A percentile compares a stretch with the other conserved stretches of the same genome.
Evolutionary conservation across 1,140 invertebrate genomes (phyloP).

Genomic region (Adelges cooleyi): DNA sequence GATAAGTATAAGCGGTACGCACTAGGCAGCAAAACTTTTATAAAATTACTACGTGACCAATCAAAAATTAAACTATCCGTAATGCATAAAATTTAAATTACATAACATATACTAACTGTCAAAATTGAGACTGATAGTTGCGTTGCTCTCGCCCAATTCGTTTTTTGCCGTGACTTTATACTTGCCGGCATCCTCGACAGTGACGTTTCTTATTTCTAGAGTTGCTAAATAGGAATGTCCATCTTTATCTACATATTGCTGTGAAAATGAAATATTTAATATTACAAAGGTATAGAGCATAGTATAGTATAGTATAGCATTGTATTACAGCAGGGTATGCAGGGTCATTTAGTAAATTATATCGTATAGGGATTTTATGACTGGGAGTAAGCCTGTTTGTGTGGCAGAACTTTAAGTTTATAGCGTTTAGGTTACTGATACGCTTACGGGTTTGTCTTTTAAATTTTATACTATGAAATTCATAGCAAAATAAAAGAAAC

Average conservation of each 20-base stretch:
- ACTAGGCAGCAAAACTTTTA: background rate
- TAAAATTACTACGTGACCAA: slow-evolving; percentile 9
- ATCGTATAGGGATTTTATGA: too few relatives aligned
- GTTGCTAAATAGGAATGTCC: slow-evolving; percentile 85
- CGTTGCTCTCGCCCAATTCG: slow-evolving; percentile 90
- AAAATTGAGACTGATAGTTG: slow-evolving; percentile 91
- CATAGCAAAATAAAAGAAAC: too few relatives aligned
- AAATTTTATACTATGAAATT: too few relatives aligned
- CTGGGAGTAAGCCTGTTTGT: too few relatives aligned
- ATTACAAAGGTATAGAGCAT: background rate
- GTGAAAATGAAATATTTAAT: background rate
- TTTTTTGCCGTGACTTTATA: slow-evolving; percentile 94
- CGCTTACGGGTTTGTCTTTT: too few relatives aligned
- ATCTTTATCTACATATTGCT: slow-evolving; percentile 80
- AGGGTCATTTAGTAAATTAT: too few relatives aligned
- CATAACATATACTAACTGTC: slow-evolving; percentile 91
- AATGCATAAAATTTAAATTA: background rate
- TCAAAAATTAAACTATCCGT: slow-evolving; percentile 14
- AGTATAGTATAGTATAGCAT: too few relatives aligned
- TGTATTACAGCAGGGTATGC: too few relatives aligned
- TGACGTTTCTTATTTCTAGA: slow-evolving; percentile 84
- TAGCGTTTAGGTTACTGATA: too few relatives aligned
- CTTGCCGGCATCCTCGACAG: slow-evolving; percentile 92
- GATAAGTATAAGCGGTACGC: too few relatives aligned
- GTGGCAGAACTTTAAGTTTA: too few relatives aligned